Base-by-base conservation (phyloP, 2,113 vertebrate genomes). In the Syrmaticus mikado region DNA sequence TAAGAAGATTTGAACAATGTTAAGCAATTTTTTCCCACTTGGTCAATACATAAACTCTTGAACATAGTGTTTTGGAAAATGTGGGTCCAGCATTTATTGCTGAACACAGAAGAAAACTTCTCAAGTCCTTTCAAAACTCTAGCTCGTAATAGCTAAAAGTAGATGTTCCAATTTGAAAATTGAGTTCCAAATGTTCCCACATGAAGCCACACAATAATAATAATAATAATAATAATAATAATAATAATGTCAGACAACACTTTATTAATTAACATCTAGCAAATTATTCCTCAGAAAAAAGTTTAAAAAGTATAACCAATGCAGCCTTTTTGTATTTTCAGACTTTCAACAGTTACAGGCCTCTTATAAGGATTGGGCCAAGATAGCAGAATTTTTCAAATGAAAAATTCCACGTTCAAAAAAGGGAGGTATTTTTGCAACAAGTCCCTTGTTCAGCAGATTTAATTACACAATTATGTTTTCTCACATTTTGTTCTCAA, bases 111-210 rank as follows among this genome's bases (percentile, higher is more conserved):
- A 89, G 25, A 85, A 87, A 83, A 16, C 8, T 61, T 55, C 16
- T 50, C 16, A 32, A n/a, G 16, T 45, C 10, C 53, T 60, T 24
- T 9, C 22, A 71, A 85, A 57, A 36, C 30, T 40, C 21, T 62
- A 72, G 27, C 52, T 86, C 58, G 76, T 81, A 94, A 77, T 10
- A 81, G 70, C n/a, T 36, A 92, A 88, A 91, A 48, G 3, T 82
- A 81, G 18, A 75, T 55, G 52, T 78, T 15, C 82, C 83, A 93
- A 94, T 91, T 82, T 91, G 94, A 94, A 94, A 94, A 95, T 28
- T 86, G 73, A 30, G 74, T 84, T 11, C 40, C 66, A 81, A 94
- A 75, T 72, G 32, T 61, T 92, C 83, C 76, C 36, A 75, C 25
- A 32, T 48, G 8, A 78, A 85, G 52, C 52, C 77, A 76, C 60